These are phyloP conservation scores for Drosophila basisetae DNA, from an alignment of 2,888 invertebrate species.

Conservation along the genomic window DNA sequence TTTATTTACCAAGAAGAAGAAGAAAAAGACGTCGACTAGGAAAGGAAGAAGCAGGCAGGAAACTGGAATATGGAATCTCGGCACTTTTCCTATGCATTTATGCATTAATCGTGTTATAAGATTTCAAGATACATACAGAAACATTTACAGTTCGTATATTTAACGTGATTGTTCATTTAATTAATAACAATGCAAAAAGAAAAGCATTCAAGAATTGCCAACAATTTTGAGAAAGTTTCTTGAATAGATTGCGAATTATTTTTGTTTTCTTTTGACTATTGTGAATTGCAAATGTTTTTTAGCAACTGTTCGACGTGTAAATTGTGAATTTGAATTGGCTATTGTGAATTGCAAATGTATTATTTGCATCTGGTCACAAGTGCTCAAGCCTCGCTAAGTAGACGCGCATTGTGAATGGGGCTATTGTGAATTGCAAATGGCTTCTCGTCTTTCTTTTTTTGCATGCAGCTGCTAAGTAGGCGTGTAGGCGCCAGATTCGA, in stretches of 20 bases:
- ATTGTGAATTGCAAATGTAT: constrained; percentile 2
- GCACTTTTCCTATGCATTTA: background rate
- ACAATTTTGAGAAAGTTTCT: background rate
- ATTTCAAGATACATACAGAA: background rate
- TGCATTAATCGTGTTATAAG: background rate
- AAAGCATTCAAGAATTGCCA: background rate
- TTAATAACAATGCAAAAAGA: background rate
- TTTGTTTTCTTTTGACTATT: background rate
- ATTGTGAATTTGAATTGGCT: background rate
- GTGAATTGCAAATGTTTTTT: background rate
- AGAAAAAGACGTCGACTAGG: too few species aligned
- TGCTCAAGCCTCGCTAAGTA: background rate
- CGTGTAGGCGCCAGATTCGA: constrained; percentile 32
- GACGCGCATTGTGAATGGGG: constrained; percentile 4
- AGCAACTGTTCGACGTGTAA: background rate
- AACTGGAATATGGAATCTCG: background rate
- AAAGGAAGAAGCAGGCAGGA: background rate
- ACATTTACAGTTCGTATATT: background rate
- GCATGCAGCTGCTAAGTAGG: constrained; percentile 24
- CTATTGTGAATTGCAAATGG: constrained; percentile 4
- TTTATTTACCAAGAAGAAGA: too few species aligned
- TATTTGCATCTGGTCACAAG: background rate
- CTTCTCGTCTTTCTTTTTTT: background rate
- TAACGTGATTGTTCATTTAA: background rate
- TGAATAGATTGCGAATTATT: background rate